A percentile compares a stretch with the other conserved stretches of the same genome.
These are phyloP conservation scores for Xiphophorus maculatus DNA, from an alignment of 2,113 vertebrate species.

Conservation along the genomic window DNA sequence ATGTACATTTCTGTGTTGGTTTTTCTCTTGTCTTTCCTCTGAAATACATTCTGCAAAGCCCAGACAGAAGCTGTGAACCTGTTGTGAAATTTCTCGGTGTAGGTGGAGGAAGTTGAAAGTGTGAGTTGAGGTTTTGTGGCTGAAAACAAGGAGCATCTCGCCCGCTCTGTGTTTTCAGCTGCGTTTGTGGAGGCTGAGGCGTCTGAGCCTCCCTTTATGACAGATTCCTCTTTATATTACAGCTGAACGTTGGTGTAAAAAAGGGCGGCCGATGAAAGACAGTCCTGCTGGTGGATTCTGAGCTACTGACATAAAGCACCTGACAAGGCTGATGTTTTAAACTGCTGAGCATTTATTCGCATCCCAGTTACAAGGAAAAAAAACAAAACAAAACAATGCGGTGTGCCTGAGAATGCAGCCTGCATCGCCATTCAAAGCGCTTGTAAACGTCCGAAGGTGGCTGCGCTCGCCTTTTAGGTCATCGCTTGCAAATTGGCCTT, in stretches of 20 bases:
- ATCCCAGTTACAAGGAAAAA: slow-evolving; percentile 10
- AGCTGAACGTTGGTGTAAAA: slow-evolving; percentile 22
- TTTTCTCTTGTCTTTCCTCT: slow-evolving; percentile 1
- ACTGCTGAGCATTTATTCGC: slow-evolving; percentile 33
- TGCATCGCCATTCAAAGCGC: background rate
- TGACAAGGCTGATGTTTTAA: slow-evolving; percentile 19
- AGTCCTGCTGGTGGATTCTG: slow-evolving; percentile 24
- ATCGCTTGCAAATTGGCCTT: slow-evolving; percentile 45
- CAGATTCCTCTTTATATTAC: slow-evolving; percentile 7
- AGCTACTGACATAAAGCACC: slow-evolving; percentile 12
- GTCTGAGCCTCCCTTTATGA: slow-evolving; percentile 19
- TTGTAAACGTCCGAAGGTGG: background rate
- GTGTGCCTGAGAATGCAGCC: background rate
- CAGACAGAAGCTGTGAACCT: slow-evolving; percentile 30
- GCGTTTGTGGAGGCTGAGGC: slow-evolving; percentile 28
- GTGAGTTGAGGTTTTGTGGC: slow-evolving; percentile 33
- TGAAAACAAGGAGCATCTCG: slow-evolving; percentile 24
- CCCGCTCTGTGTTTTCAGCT: slow-evolving; percentile 18
- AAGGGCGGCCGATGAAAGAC: slow-evolving; percentile 41
- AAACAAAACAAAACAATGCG: background rate
- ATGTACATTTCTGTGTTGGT: slow-evolving; percentile 29
- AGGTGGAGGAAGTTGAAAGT: slow-evolving; percentile 30
- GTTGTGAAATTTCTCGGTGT: slow-evolving; percentile 31
- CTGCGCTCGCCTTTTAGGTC: background rate
- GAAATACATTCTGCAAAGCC: slow-evolving; percentile 8